Percentiles rank a stretch among this genome's conserved stretches.
phyloP scores from a whole-genome alignment of 1,140 invertebrate genomes.

The Reticulitermes speratus region DNA sequence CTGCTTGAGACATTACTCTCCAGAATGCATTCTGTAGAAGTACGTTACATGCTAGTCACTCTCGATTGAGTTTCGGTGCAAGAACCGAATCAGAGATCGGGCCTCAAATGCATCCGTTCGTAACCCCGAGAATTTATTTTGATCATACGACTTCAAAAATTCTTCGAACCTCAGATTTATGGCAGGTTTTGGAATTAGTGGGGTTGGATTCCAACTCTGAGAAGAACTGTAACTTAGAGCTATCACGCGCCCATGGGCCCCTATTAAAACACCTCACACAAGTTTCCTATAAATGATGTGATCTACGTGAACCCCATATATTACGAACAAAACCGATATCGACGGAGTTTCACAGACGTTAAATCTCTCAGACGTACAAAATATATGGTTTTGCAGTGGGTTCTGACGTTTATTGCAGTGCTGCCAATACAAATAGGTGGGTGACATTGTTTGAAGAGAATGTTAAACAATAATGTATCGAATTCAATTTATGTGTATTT shows the following conservation, averaged over 20 bases:
- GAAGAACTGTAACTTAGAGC: slow-evolving; percentile 10
- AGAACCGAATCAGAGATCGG: not conserved
- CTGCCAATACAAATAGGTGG: too few relatives aligned
- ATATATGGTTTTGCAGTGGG: not conserved
- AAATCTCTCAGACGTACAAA: not conserved
- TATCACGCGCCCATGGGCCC: slow-evolving; percentile 8
- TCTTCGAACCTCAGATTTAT: slow-evolving; percentile 2
- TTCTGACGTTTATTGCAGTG: not conserved
- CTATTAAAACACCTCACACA: slow-evolving; percentile 30
- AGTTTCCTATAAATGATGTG: slow-evolving; percentile 28
- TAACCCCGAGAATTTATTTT: not conserved
- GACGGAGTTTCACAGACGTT: not conserved
- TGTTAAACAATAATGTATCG: too few relatives aligned
- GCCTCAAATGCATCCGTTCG: not conserved
- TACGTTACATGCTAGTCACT: too few relatives aligned
- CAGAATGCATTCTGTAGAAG: too few relatives aligned
- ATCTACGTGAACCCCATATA: slow-evolving; percentile 20
- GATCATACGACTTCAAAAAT: slow-evolving; percentile 26
- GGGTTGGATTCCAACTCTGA: not conserved
- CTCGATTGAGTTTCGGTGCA: too few relatives aligned
- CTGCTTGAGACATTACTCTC: too few relatives aligned
- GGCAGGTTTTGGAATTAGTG: slow-evolving; percentile 17
- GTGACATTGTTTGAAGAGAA: too few relatives aligned
- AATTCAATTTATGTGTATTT: too few relatives aligned
- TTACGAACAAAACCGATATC: not conserved